A percentile compares a stretch with the other conserved stretches of the same genome.
Evolutionary conservation across 2,113 vertebrate genomes (phyloP).

Genomic region (Peromyscus leucopus): DNA sequence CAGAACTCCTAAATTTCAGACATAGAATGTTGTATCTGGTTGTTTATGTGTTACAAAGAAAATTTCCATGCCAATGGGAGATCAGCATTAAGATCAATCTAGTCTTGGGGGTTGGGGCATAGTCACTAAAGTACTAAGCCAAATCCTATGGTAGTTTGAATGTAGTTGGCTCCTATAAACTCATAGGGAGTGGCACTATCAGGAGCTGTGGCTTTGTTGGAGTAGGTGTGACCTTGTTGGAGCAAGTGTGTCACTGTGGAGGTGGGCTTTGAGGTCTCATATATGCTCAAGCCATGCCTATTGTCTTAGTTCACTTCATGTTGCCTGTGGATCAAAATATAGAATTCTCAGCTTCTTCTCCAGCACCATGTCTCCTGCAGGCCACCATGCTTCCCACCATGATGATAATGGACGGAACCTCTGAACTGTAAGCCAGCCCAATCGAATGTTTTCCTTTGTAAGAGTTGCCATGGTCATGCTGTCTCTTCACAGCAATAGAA

Average conservation of each 20-base stretch:
- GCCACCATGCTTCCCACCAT: neutral
- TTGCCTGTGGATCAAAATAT: neutral
- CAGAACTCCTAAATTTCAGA: slow-evolving; percentile 23
- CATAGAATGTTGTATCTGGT: neutral
- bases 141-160: neutral
- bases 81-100: neutral
- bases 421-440: neutral
- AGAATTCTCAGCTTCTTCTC: neutral
- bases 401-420: neutral
- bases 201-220: neutral
- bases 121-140: neutral
- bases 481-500: neutral
- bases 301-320: neutral
- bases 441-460: neutral
- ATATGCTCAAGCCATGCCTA: too few species aligned
- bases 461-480: neutral
- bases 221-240: neutral
- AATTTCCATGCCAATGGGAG: neutral
- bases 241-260: neutral
- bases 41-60: slow-evolving; percentile 29
- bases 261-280: neutral
- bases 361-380: neutral
- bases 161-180: neutral
- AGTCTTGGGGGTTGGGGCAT: neutral
- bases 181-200: neutral